Conservation (phyloP, 2,113 vertebrate species). For the Coryphaenoides rupestris region DNA sequence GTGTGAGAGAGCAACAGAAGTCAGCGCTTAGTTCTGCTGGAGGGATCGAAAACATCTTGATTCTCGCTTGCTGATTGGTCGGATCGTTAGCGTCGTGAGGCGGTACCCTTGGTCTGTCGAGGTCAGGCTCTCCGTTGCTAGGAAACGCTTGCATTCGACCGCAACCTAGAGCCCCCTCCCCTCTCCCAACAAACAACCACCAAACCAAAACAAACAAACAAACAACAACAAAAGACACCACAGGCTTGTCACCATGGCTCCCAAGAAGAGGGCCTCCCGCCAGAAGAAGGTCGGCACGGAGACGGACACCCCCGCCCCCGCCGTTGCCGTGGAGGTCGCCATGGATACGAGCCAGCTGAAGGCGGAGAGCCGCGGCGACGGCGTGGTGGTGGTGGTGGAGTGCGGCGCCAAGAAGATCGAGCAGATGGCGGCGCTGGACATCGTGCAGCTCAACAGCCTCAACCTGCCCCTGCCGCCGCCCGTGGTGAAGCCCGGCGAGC, state of each 20-base stretch:
- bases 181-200: background rate
- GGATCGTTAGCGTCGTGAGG: background rate
- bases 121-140: too few species aligned
- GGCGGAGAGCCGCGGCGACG: conserved; percentile 51
- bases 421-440: conserved; percentile 74
- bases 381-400: conserved; percentile 61
- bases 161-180: too few species aligned
- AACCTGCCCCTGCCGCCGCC: conserved; percentile 71
- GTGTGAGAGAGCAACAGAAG: background rate
- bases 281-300: conserved; percentile 60
- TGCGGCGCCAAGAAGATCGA: conserved; percentile 68
- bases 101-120: background rate
- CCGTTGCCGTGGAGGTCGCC: conserved; percentile 26
- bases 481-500: conserved; percentile 71
- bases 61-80: background rate
- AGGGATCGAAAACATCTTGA: background rate
- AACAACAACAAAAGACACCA: background rate
- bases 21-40: background rate
- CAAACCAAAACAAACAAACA: too few species aligned
- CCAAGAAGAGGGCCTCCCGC: conserved; percentile 79
- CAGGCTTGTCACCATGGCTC: conserved; percentile 64
- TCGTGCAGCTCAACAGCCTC: conserved; percentile 73
- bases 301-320: conserved; percentile 25
- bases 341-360: conserved; percentile 23
- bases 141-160: too few species aligned